Base-by-base conservation (phyloP, 2,113 vertebrate species). In the Rutilus rutilus region DNA sequence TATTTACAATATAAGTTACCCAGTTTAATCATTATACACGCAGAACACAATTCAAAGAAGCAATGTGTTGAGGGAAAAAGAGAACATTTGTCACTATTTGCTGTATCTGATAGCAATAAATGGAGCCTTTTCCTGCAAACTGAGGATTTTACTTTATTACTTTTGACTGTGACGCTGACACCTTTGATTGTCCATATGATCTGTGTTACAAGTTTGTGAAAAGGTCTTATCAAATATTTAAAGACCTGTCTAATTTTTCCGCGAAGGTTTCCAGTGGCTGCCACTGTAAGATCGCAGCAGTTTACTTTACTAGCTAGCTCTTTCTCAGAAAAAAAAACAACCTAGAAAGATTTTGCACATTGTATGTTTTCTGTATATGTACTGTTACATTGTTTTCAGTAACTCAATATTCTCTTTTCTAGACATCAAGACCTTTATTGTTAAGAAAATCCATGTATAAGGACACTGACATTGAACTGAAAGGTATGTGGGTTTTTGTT, bases 401-500 rank as follows among this genome's bases (percentile, higher is more conserved):
- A 10, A 19, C 12, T 65, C 1, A 9, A 0, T 54, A 65, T 64
- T 77, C 27, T 54, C 50, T 54, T 52, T 89, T 86, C 71, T 92
- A 97, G 97, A 94, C 91, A 42, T 95, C 96, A 87, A 94, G 91
- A 88, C 95, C 94, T 15, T 88, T 97, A 85, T 82, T 95, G 82
- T 92, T 97, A 88, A 94, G 83, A 74, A 97, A 97, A 91, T 95
- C 95, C 60, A 95, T 97, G 95, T 97, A 95, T 90, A 95, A 93
- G 88, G 91, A 92, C 84, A 97, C 96, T 42, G 93, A 96, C 36
- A 94, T 97, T 89, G 89, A 92, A 77, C 65, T 97, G 85, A 94
- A 94, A 94, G 93, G 97, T 97, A 93, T 27, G 8, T 42, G 54
- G 17, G 5, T 59, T 54, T 81, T 4, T 50, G 4, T 52, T 17